Percentiles rank a stretch among this genome's conserved stretches.
These are phyloP conservation scores for Sebastes schlegelii DNA, from an alignment of 2,113 vertebrate genomes.

Conservation along the genomic window DNA sequence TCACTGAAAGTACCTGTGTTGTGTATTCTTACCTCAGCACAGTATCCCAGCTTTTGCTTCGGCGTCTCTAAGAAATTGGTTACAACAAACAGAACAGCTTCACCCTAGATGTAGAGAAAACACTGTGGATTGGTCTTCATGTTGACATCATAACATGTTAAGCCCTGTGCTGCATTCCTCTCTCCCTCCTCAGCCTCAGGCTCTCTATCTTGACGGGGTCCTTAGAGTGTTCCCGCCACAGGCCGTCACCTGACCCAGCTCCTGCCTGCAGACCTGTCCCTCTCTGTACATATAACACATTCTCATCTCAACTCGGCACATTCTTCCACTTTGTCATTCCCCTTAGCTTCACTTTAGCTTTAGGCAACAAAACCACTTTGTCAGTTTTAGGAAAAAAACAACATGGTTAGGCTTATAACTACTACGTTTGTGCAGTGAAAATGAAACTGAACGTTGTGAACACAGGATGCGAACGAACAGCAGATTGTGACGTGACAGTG, in stretches of 20 bases:
- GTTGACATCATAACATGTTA: constrained; percentile 1
- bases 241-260: not conserved
- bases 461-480: no score
- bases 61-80: constrained; percentile 93
- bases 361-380: no score
- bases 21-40: constrained; percentile 89
- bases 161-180: not conserved
- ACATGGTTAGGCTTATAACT: no score
- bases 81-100: constrained; percentile 88
- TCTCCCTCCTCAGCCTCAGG: not conserved
- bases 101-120: constrained; percentile 84
- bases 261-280: not conserved
- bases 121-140: not conserved
- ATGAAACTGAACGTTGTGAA: no score
- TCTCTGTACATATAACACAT: not conserved
- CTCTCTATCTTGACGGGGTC: not conserved
- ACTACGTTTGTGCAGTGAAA: no score
- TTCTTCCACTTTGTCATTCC: no score
- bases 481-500: no score
- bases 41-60: constrained; percentile 88
- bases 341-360: no score
- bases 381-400: no score
- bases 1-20: not conserved
- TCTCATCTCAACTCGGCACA: no score
- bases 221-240: not conserved